A percentile compares a stretch with the other conserved stretches of the same genome.
Evolutionary conservation across 2,797 vertebrate species (phyloP).

Genomic region (Lophotriccus pileatus): DNA sequence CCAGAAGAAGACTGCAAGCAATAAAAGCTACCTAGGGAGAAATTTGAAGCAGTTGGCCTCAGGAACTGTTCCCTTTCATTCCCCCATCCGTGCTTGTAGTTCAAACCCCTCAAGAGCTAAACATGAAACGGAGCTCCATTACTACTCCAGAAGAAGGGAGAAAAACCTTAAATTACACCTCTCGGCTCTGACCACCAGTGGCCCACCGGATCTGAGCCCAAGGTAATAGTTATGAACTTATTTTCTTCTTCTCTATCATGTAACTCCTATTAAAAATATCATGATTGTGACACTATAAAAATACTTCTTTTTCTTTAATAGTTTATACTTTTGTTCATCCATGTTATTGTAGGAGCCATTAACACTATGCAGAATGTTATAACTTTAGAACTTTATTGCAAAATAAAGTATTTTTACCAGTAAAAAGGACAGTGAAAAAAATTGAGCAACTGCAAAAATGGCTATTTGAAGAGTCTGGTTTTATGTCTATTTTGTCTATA

Average conservation of each 20-base stretch:
- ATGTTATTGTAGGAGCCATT: neutral
- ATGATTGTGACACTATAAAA: neutral
- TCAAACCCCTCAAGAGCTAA: constrained; percentile 70
- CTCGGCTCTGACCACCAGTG: constrained; percentile 75
- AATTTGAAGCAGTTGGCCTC: constrained; percentile 80
- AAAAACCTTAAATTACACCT: constrained; percentile 81
- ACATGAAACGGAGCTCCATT: constrained; percentile 68
- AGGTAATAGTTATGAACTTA: constrained; percentile 71
- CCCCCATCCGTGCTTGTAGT: constrained; percentile 75
- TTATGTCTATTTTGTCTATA: neutral
- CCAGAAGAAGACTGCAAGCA: constrained; percentile 70
- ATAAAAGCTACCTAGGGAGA: constrained; percentile 74
- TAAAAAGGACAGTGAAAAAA: neutral
- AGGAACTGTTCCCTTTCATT: constrained; percentile 77
- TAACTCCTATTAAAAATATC: neutral
- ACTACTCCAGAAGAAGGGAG: constrained; percentile 71
- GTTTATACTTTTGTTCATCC: neutral
- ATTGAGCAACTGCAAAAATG: neutral
- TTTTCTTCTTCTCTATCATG: neutral
- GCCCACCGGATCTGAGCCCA: constrained; percentile 88
- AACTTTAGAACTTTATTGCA: neutral
- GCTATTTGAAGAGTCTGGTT: neutral
- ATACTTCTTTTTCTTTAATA: neutral
- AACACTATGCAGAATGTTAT: neutral
- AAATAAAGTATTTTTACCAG: neutral